Percentiles rank a stretch among this genome's conserved stretches.
phyloP scores from a whole-genome alignment of 2,797 vertebrate genomes.

The Synanceia verrucosa region DNA sequence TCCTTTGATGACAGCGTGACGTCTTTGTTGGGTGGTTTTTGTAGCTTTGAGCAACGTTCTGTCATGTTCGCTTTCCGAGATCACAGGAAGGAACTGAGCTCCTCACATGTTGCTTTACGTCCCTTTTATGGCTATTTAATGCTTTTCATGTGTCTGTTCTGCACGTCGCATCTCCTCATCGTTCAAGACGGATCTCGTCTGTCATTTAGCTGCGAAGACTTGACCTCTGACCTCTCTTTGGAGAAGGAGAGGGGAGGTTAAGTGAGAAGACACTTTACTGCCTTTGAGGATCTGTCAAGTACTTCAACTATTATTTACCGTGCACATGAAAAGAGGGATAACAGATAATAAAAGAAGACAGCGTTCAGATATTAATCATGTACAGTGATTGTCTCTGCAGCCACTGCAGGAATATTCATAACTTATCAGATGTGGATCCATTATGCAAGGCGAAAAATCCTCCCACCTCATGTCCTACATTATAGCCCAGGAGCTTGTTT shows the following conservation, averaged over 20 bases:
- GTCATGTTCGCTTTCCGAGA: constrained; percentile 49
- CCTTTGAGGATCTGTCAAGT: background rate
- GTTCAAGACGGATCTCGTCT: background rate
- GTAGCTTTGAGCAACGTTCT: constrained; percentile 45
- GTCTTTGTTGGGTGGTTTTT: constrained; percentile 44
- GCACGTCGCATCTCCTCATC: background rate
- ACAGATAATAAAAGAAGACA: constrained; percentile 10
- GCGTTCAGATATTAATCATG: constrained; percentile 34
- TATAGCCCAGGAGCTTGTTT: constrained; percentile 30
- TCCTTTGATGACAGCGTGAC: constrained; percentile 51
- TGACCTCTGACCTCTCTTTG: background rate
- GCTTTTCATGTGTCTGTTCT: background rate
- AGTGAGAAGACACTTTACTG: background rate
- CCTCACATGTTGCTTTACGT: constrained; percentile 16
- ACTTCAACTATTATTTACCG: background rate
- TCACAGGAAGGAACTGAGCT: constrained; percentile 25
- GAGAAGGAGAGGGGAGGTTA: background rate
- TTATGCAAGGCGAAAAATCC: constrained; percentile 48
- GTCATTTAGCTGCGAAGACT: background rate
- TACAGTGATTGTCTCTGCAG: constrained; percentile 22
- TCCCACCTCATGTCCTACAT: constrained; percentile 59
- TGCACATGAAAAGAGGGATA: constrained; percentile 3
- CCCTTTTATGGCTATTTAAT: background rate
- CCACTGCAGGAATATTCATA: constrained; percentile 40
- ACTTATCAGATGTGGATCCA: constrained; percentile 41